Evolutionary conservation across 2,797 vertebrate species (phyloP), one percentile per base, ranked within the genome.

Genomic region (Vultur gryphus): DNA sequence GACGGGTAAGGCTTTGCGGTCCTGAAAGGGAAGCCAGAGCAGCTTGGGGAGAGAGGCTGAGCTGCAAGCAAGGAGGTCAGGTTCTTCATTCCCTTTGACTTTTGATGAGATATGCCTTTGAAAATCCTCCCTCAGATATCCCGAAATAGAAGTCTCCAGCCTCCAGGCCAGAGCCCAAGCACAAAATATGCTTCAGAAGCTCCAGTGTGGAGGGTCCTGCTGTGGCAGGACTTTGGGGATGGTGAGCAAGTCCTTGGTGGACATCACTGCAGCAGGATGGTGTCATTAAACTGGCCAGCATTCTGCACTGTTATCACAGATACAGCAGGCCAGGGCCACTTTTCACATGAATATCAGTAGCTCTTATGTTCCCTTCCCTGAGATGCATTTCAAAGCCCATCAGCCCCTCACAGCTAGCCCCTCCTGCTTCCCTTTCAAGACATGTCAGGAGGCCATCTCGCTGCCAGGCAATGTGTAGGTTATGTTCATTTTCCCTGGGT

Each of bases 21-120:
- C 48, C 70, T 93, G 62, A 90, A 87, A 88, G 52, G 7, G 16
- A 94, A 95, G 43, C 39, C 58, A 72, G 58, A 84, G 48, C 48
- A 64, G 65, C 79, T 18, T 26, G 65, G 69, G 79, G 72, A 93
- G 51, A 88, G 61, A 96, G 84, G 73, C 69, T 84, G 79, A 90
- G 76, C 84, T 69, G 76, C 90, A 70, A 9, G 7, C 51, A 62
- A 81, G 71, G 64, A 96, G 84, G 84, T 94, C 89, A 94, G n/a
- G 31, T 90, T 92, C 94, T 95, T 94, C 93, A 69, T 93, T 95
- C 62, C 48, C 41, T 94, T 86, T 86, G 69, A 81, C 90, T 92
- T 96, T 90, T 93, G 82, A 92, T 96, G 55, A 91, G 72, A 55
- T 33, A 84, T 33, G 66, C 58, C 84, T 97, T 97, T 97, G 92